A percentile compares a stretch with the other conserved stretches of the same genome.
Evolutionary conservation across 2,113 vertebrate species (phyloP).

Genomic region (Phrynosoma blainvillii): DNA sequence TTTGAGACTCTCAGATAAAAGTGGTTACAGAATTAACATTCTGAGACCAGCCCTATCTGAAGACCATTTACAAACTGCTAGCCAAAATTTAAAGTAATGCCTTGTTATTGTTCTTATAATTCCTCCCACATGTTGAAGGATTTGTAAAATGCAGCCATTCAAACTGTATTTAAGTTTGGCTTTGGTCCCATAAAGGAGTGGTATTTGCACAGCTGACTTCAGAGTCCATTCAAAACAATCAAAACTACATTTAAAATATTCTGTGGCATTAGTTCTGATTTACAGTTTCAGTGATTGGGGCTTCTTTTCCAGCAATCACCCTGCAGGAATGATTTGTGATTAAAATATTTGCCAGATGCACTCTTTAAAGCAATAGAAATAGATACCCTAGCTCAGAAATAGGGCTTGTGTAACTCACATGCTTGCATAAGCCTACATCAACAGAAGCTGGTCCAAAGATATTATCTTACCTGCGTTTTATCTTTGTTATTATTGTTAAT

Average conservation of each 20-base stretch:
- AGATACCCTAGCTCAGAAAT: background rate
- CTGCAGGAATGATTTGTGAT: constrained; percentile 44
- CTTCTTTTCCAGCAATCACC: constrained; percentile 57
- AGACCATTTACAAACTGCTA: constrained; percentile 36
- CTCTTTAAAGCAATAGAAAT: background rate
- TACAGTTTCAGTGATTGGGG: constrained; percentile 32
- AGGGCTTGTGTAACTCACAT: background rate
- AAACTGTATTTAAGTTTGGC: constrained; percentile 54
- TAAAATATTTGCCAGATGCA: constrained; percentile 26
- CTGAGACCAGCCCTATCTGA: background rate
- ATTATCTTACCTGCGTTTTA: background rate
- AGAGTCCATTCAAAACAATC: constrained; percentile 53
- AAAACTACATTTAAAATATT: background rate
- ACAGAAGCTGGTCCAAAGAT: background rate
- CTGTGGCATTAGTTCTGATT: constrained; percentile 17
- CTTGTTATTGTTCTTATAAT: constrained; percentile 51
- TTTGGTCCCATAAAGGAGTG: constrained; percentile 49
- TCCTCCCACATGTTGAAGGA: constrained; percentile 45
- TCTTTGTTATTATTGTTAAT: no score
- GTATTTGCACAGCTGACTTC: constrained; percentile 65
- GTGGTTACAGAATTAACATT: background rate
- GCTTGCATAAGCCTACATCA: background rate
- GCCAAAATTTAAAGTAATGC: constrained; percentile 43
- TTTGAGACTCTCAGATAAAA: constrained; percentile 20
- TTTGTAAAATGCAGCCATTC: constrained; percentile 44